Percentiles rank a stretch among this genome's conserved stretches.
phyloP scores from a whole-genome alignment of 2,888 invertebrate genomes.

The Brachycybe producta region DNA sequence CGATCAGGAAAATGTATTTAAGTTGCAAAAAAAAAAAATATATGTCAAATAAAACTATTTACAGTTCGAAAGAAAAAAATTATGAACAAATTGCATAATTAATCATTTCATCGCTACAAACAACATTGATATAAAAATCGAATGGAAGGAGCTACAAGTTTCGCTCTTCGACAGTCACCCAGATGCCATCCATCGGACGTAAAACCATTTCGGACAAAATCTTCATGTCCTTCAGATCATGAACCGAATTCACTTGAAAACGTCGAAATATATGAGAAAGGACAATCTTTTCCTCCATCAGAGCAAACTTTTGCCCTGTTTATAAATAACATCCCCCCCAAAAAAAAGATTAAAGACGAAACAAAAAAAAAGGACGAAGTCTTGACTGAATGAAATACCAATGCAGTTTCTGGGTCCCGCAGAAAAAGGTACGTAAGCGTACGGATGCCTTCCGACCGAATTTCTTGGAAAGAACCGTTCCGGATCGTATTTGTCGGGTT shows the following conservation, averaged over 20 bases:
- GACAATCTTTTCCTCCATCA: conserved; percentile 11
- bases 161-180: not conserved
- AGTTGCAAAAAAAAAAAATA: too few species aligned
- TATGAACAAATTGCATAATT: not conserved
- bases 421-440: conserved; percentile 37
- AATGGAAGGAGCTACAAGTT: too few species aligned
- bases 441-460: conserved; percentile 53
- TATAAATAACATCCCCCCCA: not conserved
- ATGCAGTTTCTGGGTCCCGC: conserved; percentile 32
- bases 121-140: too few species aligned
- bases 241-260: not conserved
- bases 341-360: too few species aligned
- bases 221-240: not conserved
- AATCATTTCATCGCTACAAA: not conserved
- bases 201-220: conserved; percentile 10
- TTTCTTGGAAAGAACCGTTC: conserved; percentile 60
- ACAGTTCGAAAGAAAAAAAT: not conserved
- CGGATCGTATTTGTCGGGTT: conserved; percentile 61
- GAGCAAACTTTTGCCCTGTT: conserved; percentile 15
- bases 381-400: not conserved
- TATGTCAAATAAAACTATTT: not conserved
- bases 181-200: conserved; percentile 9
- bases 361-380: too few species aligned
- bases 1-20: too few species aligned
- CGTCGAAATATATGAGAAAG: not conserved